Percentiles rank a stretch among this genome's conserved stretches.
These are phyloP conservation scores for Stegastes partitus DNA, from an alignment of 2,113 vertebrate species.

Conservation along the genomic window DNA sequence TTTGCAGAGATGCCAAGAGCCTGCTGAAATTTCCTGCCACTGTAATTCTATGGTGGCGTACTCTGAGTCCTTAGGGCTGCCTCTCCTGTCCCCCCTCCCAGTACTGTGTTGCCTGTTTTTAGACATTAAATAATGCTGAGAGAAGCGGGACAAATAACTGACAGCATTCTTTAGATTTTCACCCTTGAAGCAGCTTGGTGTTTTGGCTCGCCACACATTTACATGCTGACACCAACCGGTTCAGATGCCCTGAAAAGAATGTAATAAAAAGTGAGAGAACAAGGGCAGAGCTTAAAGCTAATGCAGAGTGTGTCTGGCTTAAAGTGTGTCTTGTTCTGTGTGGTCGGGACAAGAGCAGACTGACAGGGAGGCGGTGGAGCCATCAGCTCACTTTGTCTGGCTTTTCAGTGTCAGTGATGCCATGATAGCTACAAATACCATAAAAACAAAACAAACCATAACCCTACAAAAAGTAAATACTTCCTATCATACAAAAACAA, in stretches of 20 bases:
- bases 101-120: background rate
- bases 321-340: constrained; percentile 23
- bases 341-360: constrained; percentile 38
- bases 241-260: constrained; percentile 21
- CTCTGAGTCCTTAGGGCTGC: background rate
- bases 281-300: constrained; percentile 41
- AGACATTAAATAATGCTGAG: constrained; percentile 1
- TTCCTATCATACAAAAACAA: background rate
- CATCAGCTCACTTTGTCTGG: constrained; percentile 46
- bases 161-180: constrained; percentile 12
- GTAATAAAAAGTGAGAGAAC: constrained; percentile 43
- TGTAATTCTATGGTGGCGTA: constrained; percentile 8
- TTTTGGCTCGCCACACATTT: background rate
- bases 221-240: background rate
- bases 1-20: constrained; percentile 31
- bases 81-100: background rate
- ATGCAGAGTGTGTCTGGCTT: constrained; percentile 18
- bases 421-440: constrained; percentile 42
- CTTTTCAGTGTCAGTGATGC: constrained; percentile 41
- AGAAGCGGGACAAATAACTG: background rate
- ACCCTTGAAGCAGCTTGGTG: background rate
- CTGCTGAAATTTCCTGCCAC: constrained; percentile 7
- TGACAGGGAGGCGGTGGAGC: constrained; percentile 41
- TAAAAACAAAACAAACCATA: background rate
- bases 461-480: constrained; percentile 13